phyloP scores from a whole-genome alignment of 1,140 invertebrate species.

The Papilio xuthus region DNA sequence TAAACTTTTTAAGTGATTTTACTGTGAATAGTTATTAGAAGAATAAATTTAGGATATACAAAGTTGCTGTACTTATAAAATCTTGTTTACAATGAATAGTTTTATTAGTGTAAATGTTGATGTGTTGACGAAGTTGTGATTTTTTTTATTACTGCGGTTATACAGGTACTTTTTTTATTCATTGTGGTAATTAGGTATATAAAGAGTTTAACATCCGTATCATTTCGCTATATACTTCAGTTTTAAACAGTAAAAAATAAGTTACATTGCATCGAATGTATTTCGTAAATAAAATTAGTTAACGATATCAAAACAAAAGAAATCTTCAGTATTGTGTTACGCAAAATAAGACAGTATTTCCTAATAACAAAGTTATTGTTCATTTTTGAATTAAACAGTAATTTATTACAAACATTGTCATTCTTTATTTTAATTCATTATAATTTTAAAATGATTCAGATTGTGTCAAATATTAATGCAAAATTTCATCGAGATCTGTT shows the following conservation, averaged over 20 bases:
- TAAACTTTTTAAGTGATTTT: conserved; percentile 44
- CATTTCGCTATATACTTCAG: background rate
- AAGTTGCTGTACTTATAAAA: conserved; percentile 18
- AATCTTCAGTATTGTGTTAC: background rate
- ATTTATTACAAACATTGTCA: background rate
- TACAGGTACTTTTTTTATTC: conserved; percentile 33
- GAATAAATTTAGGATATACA: background rate
- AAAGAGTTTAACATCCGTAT: background rate
- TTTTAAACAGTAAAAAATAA: background rate
- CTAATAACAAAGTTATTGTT: background rate
- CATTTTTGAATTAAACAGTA: background rate
- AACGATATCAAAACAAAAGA: background rate
- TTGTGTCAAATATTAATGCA: too few species aligned
- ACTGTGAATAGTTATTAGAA: conserved; percentile 26
- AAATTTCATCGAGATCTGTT: too few species aligned
- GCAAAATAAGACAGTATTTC: background rate
- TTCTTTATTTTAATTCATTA: background rate
- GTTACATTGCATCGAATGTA: background rate
- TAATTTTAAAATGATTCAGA: too few species aligned
- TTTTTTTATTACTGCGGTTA: conserved; percentile 24
- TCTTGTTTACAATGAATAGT: background rate
- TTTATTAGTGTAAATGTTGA: conserved; percentile 18
- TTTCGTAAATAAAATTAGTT: conserved; percentile 8
- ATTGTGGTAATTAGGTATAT: background rate
- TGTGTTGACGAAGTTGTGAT: conserved; percentile 28